Base-by-base conservation (phyloP, 2,888 invertebrate genomes). In the Amiota mariae region DNA sequence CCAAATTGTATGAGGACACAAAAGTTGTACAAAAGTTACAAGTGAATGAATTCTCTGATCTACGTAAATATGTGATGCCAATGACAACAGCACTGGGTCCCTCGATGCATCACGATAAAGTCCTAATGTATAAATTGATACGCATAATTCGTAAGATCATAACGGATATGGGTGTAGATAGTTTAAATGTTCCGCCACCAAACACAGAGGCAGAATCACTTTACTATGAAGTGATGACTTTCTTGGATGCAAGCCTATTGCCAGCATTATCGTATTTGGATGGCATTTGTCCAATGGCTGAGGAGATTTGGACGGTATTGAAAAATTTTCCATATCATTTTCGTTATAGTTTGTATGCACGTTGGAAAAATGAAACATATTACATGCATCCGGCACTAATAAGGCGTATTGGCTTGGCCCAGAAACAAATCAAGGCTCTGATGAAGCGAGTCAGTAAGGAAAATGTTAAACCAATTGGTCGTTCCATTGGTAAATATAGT, bases 361-460 rank as follows among this genome's bases (percentile, higher is more conserved):
- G 97, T 71, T 99, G 99, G 99, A 98, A 99, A 90, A 97, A 97
- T 86, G 97, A 98, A 66, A 94, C 95, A 0, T 94, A 94, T 80
- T 92, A 93, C 75, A 91, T 94, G 64, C 96, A 98, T 89, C 96
- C 98, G 0, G 93, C 94, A 57, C 90, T 99, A 71, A 93, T 98
- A 86, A 92, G 95, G 20, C 95, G 96, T 51, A 93, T 95, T 59
- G 97, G 96, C 0, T 95, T 96, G 87, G 94, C 96, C 0, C 93
- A 97, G 79, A 97, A 98, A 87, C 94, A 96, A 85, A 96, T 98
- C 67, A 98, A 98, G 88, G 97, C 97, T 79, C 95, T 98, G 54
- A 97, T 99, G 97, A 98, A 99, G 91, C 94, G 96, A 77, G 97
- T 97, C 54, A 98, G 98, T 83, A 99, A 99, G 88, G 99, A 99